Evolutionary conservation across 2,113 vertebrate species (phyloP).

Genomic region (Gadus chalcogrammus): DNA sequence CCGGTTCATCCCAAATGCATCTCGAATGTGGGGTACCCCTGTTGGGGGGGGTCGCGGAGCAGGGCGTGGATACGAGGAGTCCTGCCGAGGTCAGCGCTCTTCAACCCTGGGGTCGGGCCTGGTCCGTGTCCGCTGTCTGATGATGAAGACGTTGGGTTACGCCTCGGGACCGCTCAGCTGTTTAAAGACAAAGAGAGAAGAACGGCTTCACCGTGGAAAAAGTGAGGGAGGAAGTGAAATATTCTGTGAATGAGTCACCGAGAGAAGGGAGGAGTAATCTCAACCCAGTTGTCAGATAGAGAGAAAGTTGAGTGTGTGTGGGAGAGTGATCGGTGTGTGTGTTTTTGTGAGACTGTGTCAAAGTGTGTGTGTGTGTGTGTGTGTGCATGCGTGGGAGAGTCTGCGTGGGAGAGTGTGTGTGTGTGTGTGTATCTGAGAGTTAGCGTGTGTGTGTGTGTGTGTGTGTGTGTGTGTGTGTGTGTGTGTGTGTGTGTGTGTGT

Average conservation of each 20-base stretch:
- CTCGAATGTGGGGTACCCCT: too few species aligned
- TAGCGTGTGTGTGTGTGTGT: neutral
- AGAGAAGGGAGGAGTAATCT: constrained; percentile 50
- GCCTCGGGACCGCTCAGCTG: constrained; percentile 31
- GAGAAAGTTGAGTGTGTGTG: constrained; percentile 6
- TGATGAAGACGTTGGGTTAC: too few species aligned
- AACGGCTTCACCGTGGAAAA: constrained; percentile 47
- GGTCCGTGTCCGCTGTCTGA: too few species aligned
- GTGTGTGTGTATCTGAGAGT: constrained; percentile 9
- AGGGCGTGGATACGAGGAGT: too few species aligned
- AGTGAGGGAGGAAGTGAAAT: constrained; percentile 53
- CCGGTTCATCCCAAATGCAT: neutral
- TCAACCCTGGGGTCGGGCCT: too few species aligned
- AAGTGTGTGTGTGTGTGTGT: too few species aligned
- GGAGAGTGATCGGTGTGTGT: constrained; percentile 14
- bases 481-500: constrained; percentile 26
- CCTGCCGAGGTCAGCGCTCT: too few species aligned
- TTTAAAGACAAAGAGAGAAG: constrained; percentile 43
- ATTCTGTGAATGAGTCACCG: constrained; percentile 66
- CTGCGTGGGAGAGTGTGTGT: constrained; percentile 17
- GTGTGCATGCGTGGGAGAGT: neutral
- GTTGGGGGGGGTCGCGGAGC: too few species aligned
- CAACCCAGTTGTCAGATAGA: constrained; percentile 11
- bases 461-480: constrained; percentile 5
- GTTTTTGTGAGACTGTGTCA: neutral